phyloP scores from a whole-genome alignment of 2,113 vertebrate species.

The Misgurnus anguillicaudatus region DNA sequence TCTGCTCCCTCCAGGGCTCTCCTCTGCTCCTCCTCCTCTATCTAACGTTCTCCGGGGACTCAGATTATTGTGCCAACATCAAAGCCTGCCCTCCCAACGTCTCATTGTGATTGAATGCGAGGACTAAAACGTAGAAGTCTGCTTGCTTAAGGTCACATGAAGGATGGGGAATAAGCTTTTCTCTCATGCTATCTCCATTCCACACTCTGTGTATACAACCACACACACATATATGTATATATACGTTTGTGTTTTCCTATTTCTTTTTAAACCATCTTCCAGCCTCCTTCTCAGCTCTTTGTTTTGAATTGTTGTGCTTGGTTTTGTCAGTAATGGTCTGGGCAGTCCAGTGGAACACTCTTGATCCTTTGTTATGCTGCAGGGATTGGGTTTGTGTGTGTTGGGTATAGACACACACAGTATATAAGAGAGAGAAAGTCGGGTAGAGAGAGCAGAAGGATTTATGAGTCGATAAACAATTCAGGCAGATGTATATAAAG shows the following conservation, averaged over 20 bases:
- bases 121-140: conserved; percentile 39
- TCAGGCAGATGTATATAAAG: neutral
- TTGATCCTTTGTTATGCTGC: conserved; percentile 45
- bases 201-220: conserved; percentile 6
- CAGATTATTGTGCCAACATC: conserved; percentile 54
- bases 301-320: conserved; percentile 17
- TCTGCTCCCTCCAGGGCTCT: conserved; percentile 33
- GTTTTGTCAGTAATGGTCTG: conserved; percentile 42
- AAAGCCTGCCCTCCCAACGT: conserved; percentile 47
- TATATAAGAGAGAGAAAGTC: neutral
- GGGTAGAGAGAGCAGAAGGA: neutral
- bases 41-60: conserved; percentile 39
- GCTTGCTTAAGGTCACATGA: conserved; percentile 46
- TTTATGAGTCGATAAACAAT: neutral
- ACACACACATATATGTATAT: neutral
- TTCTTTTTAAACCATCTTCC: neutral
- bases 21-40: conserved; percentile 28
- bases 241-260: neutral
- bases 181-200: conserved; percentile 10
- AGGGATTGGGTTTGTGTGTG: conserved; percentile 37
- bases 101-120: conserved; percentile 39
- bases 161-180: conserved; percentile 45
- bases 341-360: conserved; percentile 25
- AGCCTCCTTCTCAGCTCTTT: conserved; percentile 1
- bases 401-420: neutral